phyloP scores from a whole-genome alignment of 2,797 vertebrate species.

The Craterocephalus amniculus region DNA sequence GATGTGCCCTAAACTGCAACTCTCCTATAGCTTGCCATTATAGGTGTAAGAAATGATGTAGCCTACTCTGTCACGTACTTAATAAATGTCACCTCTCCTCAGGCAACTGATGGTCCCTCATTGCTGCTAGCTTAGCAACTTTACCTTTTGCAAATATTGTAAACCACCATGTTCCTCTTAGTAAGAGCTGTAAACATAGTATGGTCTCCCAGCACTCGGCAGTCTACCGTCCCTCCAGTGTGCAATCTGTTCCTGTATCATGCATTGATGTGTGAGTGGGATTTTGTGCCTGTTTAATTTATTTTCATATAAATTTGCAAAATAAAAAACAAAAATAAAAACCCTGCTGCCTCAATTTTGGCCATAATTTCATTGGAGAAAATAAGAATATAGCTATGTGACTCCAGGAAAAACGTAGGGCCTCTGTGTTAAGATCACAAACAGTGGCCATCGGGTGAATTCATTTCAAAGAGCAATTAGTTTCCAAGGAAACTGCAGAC shows the following conservation, averaged over 20 bases:
- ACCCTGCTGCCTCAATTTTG: not conserved
- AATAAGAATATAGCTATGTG: not conserved
- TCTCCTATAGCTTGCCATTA: too few relatives aligned
- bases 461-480: not conserved
- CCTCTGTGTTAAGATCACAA: not conserved
- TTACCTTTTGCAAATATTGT: constrained; percentile 56
- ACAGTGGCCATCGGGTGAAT: not conserved
- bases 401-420: not conserved
- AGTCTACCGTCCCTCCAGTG: not conserved
- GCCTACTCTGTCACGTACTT: too few relatives aligned
- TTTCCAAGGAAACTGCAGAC: constrained; percentile 27
- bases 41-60: not conserved
- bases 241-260: not conserved
- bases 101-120: not conserved
- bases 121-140: constrained; percentile 37
- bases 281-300: not conserved
- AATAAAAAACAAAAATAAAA: too few relatives aligned
- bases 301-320: not conserved
- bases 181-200: constrained; percentile 52
- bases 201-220: constrained; percentile 30
- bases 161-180: constrained; percentile 52
- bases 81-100: constrained; percentile 1
- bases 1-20: too few relatives aligned
- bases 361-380: not conserved
- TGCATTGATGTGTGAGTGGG: not conserved